Evolutionary conservation across 1,140 invertebrate genomes (phyloP).

Genomic region (Solenopsis invicta): DNA sequence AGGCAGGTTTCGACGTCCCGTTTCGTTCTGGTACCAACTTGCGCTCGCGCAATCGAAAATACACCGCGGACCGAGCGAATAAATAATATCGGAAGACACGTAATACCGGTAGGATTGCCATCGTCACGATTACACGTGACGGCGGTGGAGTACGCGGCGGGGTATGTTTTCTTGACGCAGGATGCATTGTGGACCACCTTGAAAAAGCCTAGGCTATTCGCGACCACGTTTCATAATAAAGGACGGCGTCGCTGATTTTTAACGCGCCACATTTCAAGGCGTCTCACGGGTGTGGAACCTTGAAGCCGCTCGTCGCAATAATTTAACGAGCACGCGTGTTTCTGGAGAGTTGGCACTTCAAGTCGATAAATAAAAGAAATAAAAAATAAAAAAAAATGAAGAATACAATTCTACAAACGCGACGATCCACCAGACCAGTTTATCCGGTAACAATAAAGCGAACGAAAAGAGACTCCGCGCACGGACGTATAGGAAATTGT

Average conservation of each 20-base stretch:
- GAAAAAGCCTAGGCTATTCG: constrained; percentile 1
- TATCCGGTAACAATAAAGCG: neutral
- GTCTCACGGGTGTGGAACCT: neutral
- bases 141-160: neutral
- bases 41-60: constrained; percentile 31
- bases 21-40: constrained; percentile 35
- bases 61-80: neutral
- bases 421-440: neutral
- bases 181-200: constrained; percentile 44
- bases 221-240: constrained; percentile 26
- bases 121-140: neutral
- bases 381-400: too few relatives aligned
- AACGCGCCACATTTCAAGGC: constrained; percentile 10
- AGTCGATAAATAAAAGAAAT: too few relatives aligned
- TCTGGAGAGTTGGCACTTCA: neutral
- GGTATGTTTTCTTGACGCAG: neutral
- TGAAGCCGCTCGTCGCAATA: neutral
- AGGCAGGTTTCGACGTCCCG: constrained; percentile 58
- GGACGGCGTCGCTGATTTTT: constrained; percentile 30
- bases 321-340: neutral
- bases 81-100: constrained; percentile 18
- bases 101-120: constrained; percentile 1
- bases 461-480: too few relatives aligned
- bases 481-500: too few relatives aligned
- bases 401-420: neutral